A percentile compares a stretch with the other conserved stretches of the same genome.
Evolutionary conservation across 2,113 vertebrate species (phyloP).

Genomic region (Deroptyus accipitrinus): DNA sequence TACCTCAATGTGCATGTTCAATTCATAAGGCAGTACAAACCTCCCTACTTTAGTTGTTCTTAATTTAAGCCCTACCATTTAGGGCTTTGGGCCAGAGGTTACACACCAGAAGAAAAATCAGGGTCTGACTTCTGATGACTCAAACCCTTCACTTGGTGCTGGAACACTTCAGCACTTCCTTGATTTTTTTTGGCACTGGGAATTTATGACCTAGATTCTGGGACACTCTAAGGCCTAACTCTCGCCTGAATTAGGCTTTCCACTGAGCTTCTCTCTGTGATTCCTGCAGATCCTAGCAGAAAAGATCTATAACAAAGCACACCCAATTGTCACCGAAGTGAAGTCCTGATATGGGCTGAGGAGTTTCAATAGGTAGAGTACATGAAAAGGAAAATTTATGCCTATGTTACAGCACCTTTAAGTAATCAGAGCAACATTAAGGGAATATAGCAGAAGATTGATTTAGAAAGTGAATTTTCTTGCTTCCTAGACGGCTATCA

Average conservation of each 20-base stretch:
- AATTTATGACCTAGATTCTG: slow-evolving; percentile 53
- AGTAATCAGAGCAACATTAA: background rate
- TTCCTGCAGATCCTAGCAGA: background rate
- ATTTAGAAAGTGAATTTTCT: background rate
- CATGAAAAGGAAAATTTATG: background rate
- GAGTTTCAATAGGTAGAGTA: background rate
- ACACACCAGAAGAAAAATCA: slow-evolving; percentile 25
- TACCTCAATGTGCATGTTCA: background rate
- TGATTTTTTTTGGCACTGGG: slow-evolving; percentile 9
- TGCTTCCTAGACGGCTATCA: background rate
- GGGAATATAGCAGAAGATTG: background rate
- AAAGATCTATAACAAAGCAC: background rate
- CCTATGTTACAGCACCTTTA: background rate
- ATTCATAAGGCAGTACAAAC: background rate
- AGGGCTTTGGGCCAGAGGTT: slow-evolving; percentile 35
- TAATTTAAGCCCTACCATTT: slow-evolving; percentile 9
- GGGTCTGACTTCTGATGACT: background rate
- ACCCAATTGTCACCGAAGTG: background rate
- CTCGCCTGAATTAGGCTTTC: slow-evolving; percentile 21
- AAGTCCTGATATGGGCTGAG: background rate
- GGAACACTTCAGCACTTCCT: background rate
- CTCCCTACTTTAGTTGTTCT: background rate
- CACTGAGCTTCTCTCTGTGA: background rate
- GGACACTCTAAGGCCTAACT: background rate
- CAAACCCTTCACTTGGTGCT: background rate